Conservation (phyloP, 2,797 vertebrate genomes). For the Potorous gilbertii region DNA sequence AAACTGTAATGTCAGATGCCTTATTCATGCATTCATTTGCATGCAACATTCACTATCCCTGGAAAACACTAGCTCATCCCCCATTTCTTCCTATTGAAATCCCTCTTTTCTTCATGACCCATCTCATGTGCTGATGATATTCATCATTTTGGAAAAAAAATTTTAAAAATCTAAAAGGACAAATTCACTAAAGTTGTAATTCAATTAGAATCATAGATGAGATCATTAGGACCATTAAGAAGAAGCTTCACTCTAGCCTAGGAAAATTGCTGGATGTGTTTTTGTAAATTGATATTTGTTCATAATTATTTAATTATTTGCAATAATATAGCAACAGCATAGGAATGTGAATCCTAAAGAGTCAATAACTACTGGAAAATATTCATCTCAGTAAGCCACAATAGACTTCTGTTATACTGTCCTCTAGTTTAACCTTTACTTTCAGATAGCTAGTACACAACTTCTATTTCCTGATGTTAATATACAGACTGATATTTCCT, state of each 20-base stretch:
- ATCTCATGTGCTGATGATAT: no score
- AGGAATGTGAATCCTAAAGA: not conserved
- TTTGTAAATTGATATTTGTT: not conserved
- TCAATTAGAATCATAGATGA: constrained; percentile 29
- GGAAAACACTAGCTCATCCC: no score
- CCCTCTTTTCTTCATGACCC: no score
- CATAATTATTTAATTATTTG: no score
- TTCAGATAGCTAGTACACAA: constrained; percentile 7
- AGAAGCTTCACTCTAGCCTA: constrained; percentile 4
- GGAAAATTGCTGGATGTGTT: not conserved
- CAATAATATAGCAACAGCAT: not conserved
- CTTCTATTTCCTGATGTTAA: no score
- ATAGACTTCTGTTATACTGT: not conserved
- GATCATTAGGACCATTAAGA: constrained; percentile 37
- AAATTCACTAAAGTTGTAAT: constrained; percentile 35
- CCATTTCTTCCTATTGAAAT: no score
- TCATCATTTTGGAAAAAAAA: not conserved
- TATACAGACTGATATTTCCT: not conserved
- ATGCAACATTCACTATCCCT: no score
- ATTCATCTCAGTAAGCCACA: not conserved
- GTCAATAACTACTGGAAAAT: not conserved
- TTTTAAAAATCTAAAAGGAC: not conserved
- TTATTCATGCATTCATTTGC: no score
- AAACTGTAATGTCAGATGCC: no score
- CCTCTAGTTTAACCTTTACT: not conserved